Evolutionary conservation across 2,888 invertebrate species (phyloP).

Genomic region (Dyspetes luteomarginatus): DNA sequence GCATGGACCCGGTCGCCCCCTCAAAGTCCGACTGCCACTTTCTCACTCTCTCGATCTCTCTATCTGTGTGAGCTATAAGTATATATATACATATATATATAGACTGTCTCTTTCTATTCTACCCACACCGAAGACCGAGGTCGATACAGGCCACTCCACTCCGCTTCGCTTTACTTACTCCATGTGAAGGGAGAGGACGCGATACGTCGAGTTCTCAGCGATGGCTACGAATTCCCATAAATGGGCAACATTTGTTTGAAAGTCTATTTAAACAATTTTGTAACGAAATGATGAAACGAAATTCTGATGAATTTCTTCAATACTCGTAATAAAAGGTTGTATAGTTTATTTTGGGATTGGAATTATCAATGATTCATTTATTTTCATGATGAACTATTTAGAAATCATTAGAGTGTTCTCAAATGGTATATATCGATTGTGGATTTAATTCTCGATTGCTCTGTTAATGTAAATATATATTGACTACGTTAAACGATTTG

Average conservation of each 20-base stretch:
- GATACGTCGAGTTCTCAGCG: slow-evolving; percentile 52
- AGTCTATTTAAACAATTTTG: too few species aligned
- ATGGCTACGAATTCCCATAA: slow-evolving; percentile 54
- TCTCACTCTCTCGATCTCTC: neutral
- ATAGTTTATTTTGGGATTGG: neutral
- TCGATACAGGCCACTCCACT: slow-evolving; percentile 78
- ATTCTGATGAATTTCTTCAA: too few species aligned
- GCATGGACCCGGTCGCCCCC: slow-evolving; percentile 50
- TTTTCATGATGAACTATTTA: neutral
- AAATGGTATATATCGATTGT: neutral
- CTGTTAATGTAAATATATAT: neutral
- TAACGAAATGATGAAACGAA: too few species aligned
- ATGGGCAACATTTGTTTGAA: too few species aligned
- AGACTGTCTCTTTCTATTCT: slow-evolving; percentile 55
- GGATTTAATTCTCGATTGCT: neutral
- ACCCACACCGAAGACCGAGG: slow-evolving; percentile 79
- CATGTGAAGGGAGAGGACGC: slow-evolving; percentile 73
- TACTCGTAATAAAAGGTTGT: neutral
- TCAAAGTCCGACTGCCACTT: slow-evolving; percentile 52
- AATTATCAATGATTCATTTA: neutral
- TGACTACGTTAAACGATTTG: slow-evolving; percentile 47
- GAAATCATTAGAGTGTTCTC: too few species aligned
- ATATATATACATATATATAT: neutral
- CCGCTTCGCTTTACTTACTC: slow-evolving; percentile 74
- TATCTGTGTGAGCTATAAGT: slow-evolving; percentile 4